Base-by-base conservation (phyloP, 2,113 vertebrate species). In the Elanus axillaris region DNA sequence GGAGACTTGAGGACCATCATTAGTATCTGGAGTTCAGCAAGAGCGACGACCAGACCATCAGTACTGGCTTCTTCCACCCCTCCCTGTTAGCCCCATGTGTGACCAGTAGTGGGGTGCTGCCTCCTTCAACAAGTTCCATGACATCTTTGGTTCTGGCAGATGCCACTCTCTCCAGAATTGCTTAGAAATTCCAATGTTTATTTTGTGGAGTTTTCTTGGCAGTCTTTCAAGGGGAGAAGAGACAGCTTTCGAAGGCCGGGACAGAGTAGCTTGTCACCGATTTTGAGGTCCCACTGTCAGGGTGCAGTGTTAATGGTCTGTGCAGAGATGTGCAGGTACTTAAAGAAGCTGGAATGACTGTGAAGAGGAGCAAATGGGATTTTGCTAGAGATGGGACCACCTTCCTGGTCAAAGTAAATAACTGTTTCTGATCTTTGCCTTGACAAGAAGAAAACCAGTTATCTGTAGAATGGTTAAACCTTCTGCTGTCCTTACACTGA, bases 1-100 rank as follows among this genome's bases (percentile, higher is more conserved):
- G 43, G 20, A 27, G 43, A 23, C 1, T 1, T 4, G 40, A 62
- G 45, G 11, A 16, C n/a, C 3, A 0, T 55, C 9, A 1, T 13
- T n/a, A 38, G 17, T 29, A 34, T 34, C 18, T 60, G 59, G 48
- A 86, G 53, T 2, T 56, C n/a, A 29, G 11, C 18, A 13, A 8
- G 55, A 36, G 11, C 2, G 36, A 82, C 38, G 55, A 38, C 20
- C 9, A 9, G 55, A 38, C 20, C 9, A 9, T 16, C n/a, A 0
- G 47, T 22, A 6, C 42, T 19, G 0, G 26, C 22, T 48, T 20
- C 40, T 16, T 7, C 11, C 6, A 7, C 4, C 11, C 7, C 11
- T 6, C 9, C 3, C 11, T 2, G 18, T 25, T 34, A 55, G 22
- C 58, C 26, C 6, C 5, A 0, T 4, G 21, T 11, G 55, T 6